phyloP scores from a whole-genome alignment of 2,797 vertebrate genomes.

The Enteromius unitaeniatus region DNA sequence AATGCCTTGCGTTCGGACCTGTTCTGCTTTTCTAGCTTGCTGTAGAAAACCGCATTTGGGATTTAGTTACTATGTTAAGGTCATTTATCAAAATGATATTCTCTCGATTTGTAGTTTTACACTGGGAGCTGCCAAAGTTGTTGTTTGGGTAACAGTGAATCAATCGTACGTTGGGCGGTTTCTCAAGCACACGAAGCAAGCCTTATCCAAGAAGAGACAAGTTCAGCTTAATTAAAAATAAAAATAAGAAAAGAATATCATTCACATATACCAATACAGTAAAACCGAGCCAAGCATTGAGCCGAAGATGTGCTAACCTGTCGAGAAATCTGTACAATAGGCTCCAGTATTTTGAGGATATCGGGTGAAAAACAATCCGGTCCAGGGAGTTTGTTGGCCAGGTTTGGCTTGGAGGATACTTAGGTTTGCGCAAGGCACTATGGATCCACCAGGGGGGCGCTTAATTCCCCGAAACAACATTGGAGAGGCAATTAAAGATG shows the following conservation, averaged over 20 bases:
- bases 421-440: conserved; percentile 76
- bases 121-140: conserved; percentile 21
- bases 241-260: conserved; percentile 58
- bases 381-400: conserved; percentile 53
- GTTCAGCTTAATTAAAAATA: conserved; percentile 63
- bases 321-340: conserved; percentile 53
- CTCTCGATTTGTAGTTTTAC: conserved; percentile 5
- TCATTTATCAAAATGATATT: conserved; percentile 42
- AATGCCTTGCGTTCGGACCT: conserved; percentile 79
- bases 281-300: conserved; percentile 71
- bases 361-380: conserved; percentile 17
- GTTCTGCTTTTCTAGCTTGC: conserved; percentile 68
- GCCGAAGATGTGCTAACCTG: conserved; percentile 55
- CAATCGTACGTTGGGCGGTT: conserved; percentile 53
- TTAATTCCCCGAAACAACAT: conserved; percentile 51
- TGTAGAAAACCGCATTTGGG: conserved; percentile 65
- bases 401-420: conserved; percentile 65
- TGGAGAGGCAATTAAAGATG: conserved; percentile 49
- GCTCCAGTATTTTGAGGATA: conserved; percentile 48
- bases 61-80: conserved; percentile 44
- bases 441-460: conserved; percentile 68
- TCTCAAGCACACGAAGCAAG: conserved; percentile 70
- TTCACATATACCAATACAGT: conserved; percentile 69
- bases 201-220: conserved; percentile 69
- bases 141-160: conserved; percentile 13